A percentile compares a stretch with the other conserved stretches of the same genome.
Conservation (phyloP, 2,113 vertebrate genomes). For the Otus sunia region DNA sequence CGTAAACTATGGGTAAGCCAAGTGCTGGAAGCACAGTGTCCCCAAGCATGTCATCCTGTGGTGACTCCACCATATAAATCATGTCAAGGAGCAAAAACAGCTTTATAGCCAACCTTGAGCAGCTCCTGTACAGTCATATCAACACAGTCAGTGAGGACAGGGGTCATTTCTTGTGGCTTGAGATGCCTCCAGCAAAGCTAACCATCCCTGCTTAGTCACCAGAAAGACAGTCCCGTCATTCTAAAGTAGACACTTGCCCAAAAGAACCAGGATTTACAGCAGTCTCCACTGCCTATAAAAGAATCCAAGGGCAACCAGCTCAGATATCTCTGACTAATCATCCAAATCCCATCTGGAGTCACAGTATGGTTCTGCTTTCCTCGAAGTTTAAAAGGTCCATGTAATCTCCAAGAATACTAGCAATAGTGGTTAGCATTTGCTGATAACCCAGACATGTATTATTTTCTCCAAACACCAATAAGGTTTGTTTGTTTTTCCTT, state of each 20-base stretch:
- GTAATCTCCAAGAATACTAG: background rate
- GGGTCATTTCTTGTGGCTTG: background rate
- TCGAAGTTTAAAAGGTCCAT: slow-evolving; percentile 35
- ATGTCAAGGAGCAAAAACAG: background rate
- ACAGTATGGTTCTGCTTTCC: background rate
- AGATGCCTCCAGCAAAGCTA: background rate
- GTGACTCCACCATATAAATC: background rate
- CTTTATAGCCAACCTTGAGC: background rate
- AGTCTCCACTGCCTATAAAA: background rate
- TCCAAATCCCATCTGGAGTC: slow-evolving; percentile 8
- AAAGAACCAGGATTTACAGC: background rate
- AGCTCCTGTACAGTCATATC: background rate
- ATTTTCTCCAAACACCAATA: background rate
- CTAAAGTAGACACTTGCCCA: background rate
- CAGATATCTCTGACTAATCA: background rate
- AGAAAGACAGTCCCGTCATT: background rate
- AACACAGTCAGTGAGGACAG: background rate
- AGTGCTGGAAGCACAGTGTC: background rate
- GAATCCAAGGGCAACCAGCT: background rate
- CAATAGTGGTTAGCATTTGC: background rate
- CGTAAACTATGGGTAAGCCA: background rate
- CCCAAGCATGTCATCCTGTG: background rate
- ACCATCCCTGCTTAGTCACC: background rate
- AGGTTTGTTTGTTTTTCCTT: background rate
- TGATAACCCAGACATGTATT: slow-evolving; percentile 26